Conservation (phyloP, 2,888 invertebrate species). For the Drosophila mimetica region DNA sequence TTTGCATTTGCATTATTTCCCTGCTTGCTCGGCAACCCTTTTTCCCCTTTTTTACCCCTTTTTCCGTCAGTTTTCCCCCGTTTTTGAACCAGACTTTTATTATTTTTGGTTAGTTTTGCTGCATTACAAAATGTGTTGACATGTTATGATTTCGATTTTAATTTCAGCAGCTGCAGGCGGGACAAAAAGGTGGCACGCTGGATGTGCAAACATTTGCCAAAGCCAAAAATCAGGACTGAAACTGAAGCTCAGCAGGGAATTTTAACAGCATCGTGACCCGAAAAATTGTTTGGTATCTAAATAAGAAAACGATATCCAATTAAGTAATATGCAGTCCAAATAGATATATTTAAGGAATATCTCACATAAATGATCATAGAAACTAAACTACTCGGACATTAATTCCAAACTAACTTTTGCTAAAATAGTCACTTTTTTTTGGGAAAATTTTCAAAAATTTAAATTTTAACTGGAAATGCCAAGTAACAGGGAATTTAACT, state of each 20-base stretch:
- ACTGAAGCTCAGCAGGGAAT: neutral
- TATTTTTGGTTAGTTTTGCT: constrained; percentile 60
- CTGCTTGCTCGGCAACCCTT: constrained; percentile 32
- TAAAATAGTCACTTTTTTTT: too few species aligned
- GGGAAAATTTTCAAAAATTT: too few species aligned
- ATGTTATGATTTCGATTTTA: constrained; percentile 74
- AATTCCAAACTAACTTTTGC: too few species aligned
- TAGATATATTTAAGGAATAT: too few species aligned
- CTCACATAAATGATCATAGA: too few species aligned
- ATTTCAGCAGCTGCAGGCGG: constrained; percentile 41
- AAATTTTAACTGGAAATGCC: too few species aligned
- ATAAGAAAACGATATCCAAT: neutral
- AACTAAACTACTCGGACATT: too few species aligned
- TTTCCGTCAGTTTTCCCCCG: neutral
- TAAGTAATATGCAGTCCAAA: too few species aligned
- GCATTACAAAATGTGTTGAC: constrained; percentile 70
- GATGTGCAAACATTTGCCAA: constrained; percentile 32
- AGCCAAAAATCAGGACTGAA: constrained; percentile 4
- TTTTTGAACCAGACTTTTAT: constrained; percentile 43
- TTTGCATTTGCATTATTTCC: constrained; percentile 65
- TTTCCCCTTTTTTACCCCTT: neutral
- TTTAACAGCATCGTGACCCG: too few species aligned
- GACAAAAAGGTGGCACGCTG: neutral
- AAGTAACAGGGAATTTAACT: too few species aligned
- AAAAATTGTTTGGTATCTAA: neutral